Evolutionary conservation across 2,888 invertebrate species (phyloP), one percentile per base, ranked within the genome.

Genomic region (Trilocha varians): DNA sequence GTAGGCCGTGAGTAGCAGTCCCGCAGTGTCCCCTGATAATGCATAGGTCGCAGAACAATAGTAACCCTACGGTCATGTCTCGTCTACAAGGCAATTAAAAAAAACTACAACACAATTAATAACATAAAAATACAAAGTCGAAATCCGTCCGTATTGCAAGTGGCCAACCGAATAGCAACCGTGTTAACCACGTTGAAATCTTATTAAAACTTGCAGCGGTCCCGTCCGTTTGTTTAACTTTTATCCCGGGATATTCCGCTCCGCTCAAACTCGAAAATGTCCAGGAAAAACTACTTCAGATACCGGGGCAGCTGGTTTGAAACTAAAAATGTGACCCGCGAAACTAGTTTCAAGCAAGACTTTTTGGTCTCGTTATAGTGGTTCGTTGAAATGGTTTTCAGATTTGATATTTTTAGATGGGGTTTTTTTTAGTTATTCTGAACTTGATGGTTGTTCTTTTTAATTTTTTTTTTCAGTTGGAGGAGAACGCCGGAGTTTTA

Each of bases 191-290:
- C 52, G 44, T 55, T 56, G 55, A 63, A 62, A 62, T 66, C 64
- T 65, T 66, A 66, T 66, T 62, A 65, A 66, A 64, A 65, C 58
- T 66, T 62, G 53, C 62, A 53, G 50, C 49, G 39, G 36, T 44
- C 52, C 47, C 49, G 55, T 57, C 55, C 62, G 53, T 59, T 63
- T 65, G 64, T 61, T 65, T 57, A 59, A 64, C 64, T 63, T 64
- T 62, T 64, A 64, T 61, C 61, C 59, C 56, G 51, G 46, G 36
- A 13, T 11, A 33, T 25, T 37, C 49, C 41, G 44, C 45, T 48
- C 43, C 44, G 44, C 25, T 37, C 13, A 15, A 18, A 33, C 47
- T 49, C 49, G 48, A 54, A 52, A 54, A 52, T 52, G 46, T 48
- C 46, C 50, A 40, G 49, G 44, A 42, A 47, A 51, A 55, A 45